Evolutionary conservation across 2,888 invertebrate species (phyloP).

Genomic region (Holacanthella duospinosa): DNA sequence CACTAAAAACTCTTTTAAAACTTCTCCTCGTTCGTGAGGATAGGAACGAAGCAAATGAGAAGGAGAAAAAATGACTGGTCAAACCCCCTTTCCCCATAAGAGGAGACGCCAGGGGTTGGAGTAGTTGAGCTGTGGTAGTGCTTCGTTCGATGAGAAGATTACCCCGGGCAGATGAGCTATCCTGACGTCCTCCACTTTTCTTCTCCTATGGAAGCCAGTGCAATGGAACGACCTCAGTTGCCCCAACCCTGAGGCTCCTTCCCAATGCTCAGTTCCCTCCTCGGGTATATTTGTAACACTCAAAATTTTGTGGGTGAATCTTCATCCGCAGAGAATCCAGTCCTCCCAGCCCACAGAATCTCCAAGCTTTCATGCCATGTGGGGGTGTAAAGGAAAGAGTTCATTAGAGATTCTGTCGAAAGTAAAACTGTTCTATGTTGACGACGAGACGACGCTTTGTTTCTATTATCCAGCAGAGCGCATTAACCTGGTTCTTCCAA

Average conservation of each 20-base stretch:
- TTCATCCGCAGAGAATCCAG: background rate
- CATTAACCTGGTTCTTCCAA: slow-evolving; percentile 3
- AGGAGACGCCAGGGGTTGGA: background rate
- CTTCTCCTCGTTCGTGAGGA: background rate
- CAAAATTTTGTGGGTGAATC: background rate
- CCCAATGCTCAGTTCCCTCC: background rate
- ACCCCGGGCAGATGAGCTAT: background rate
- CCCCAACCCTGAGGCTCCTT: background rate
- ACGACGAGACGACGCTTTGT: background rate
- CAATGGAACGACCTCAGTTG: slow-evolving; percentile 3
- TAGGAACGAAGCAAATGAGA: background rate
- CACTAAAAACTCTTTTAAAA: background rate
- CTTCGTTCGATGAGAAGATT: no score
- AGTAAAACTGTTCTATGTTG: background rate
- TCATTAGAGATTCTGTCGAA: background rate
- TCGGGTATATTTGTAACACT: background rate
- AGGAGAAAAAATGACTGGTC: background rate
- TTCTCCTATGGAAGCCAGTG: background rate
- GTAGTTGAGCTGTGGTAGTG: no score
- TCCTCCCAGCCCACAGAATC: background rate
- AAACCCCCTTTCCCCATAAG: background rate
- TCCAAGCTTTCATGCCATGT: background rate
- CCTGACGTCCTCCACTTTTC: background rate
- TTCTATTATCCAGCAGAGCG: background rate
- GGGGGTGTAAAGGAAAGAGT: background rate